Percentiles rank a stretch among this genome's conserved stretches.
Conservation (phyloP, 2,888 invertebrate species). For the Sialis lutaria region DNA sequence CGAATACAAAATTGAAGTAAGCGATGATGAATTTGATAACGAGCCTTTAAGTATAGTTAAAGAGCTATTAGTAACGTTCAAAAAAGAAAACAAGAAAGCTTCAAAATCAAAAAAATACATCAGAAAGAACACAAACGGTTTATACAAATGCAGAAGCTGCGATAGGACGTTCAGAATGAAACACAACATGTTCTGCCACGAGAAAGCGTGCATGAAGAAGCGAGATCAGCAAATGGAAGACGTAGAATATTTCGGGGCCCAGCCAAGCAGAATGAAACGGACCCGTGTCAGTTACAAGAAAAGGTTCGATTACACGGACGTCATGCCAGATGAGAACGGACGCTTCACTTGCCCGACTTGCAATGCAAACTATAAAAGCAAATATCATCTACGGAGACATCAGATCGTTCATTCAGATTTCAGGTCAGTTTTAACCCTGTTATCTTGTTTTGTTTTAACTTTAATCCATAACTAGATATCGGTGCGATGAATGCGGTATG, state of each 20-base stretch:
- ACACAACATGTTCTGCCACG: not conserved
- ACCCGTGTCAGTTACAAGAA: not conserved
- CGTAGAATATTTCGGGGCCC: not conserved
- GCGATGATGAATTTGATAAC: too few species aligned
- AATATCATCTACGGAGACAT: conserved; percentile 3
- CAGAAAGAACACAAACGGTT: not conserved
- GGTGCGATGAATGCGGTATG: not conserved
- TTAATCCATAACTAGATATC: not conserved
- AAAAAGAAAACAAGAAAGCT: too few species aligned
- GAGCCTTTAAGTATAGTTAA: too few species aligned
- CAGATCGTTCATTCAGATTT: not conserved
- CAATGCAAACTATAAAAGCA: conserved; percentile 1
- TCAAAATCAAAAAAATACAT: too few species aligned
- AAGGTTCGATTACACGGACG: not conserved
- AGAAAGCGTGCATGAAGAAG: not conserved
- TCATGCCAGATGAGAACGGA: not conserved
- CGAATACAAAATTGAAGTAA: too few species aligned
- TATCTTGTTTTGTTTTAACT: not conserved
- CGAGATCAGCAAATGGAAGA: not conserved
- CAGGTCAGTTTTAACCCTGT: not conserved
- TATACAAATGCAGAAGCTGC: not conserved
- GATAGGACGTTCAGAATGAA: not conserved
- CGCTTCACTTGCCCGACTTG: not conserved
- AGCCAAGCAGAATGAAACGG: too few species aligned
- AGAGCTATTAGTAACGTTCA: too few species aligned